Percentiles rank a stretch among this genome's conserved stretches.
Conservation (phyloP, 2,888 invertebrate genomes). For the Brachyptera risi region DNA sequence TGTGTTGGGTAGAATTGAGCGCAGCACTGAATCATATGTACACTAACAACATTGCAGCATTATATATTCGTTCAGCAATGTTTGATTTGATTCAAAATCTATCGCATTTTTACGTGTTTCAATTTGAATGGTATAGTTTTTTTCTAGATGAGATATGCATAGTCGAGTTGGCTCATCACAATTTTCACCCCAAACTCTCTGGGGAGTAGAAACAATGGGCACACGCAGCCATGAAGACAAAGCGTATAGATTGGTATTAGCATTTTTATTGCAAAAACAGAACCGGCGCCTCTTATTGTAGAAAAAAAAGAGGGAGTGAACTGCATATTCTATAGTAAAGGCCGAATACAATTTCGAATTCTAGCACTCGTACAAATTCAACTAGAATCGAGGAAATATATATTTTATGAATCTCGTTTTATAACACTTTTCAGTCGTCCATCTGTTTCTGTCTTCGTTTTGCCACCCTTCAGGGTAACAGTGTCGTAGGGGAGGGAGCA, state of each 20-base stretch:
- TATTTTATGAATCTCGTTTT: conserved; percentile 16
- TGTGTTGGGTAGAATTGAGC: too few relatives aligned
- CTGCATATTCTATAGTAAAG: not conserved
- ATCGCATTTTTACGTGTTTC: too few relatives aligned
- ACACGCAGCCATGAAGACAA: not conserved
- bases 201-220: conserved; percentile 13
- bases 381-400: not conserved
- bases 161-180: not conserved
- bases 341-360: conserved; percentile 17
- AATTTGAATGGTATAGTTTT: too few relatives aligned
- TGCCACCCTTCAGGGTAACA: too few relatives aligned
- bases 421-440: not conserved
- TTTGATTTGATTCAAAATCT: too few relatives aligned
- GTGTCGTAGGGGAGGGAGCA: too few relatives aligned
- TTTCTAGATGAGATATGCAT: too few relatives aligned
- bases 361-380: conserved; percentile 16
- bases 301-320: not conserved
- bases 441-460: not conserved
- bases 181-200: conserved; percentile 6
- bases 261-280: conserved; percentile 20
- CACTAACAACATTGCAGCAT: too few relatives aligned
- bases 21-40: too few relatives aligned
- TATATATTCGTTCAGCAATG: too few relatives aligned
- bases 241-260: conserved; percentile 3
- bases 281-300: not conserved